Evolutionary conservation across 2,113 vertebrate species (phyloP), one percentile per base, ranked within the genome.

Genomic region (Leucoraja erinaceus): DNA sequence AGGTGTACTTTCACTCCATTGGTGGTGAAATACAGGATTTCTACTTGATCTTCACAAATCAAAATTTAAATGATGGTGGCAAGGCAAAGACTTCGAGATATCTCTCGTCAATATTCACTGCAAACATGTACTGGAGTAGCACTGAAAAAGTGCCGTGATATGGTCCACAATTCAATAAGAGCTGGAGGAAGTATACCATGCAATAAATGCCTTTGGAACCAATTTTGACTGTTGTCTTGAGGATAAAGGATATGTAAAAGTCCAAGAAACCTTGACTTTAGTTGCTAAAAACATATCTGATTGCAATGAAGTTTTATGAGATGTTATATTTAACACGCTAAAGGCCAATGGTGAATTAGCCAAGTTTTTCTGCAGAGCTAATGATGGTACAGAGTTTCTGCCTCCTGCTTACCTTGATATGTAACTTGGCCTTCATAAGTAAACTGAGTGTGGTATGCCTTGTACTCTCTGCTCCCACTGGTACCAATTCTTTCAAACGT

Each of bases 401-500:
- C 84, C 72, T 66, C 2, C 0, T 10, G 31, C 96, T 93, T 92
- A 99, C 98, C 98, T 98, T 98, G 95, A 99, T 99, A 96, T 98
- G 98, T 94, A 97, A 95, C 95, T 97, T 97, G 94, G 98, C 98
- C 96, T 96, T 98, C 94, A 97, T 99, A 94, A 99, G 97, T 93
- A 99, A 96, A 95, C 98, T 98, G 94, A 99, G 95, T 0, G 98
- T 99, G 61, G 98, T 99, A 95, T 99, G 98, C 93, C 97, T 95
- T 95, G 96, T 97, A 38, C 97, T 97, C 14, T 98, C 97, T 0
- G 97, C 97, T 93, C 98, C 98, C 83, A 98, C 95, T 0, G 98
- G 98, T 92, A 99, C 98, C 9, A 98, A 94, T 18, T 97, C 98
- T 94, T 99, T 99, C 95, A 99, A 96, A 94, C 97, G 97, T 95